These are phyloP conservation scores for Pelmatolapia mariae DNA, from an alignment of 2,113 vertebrate genomes.

Conservation along the genomic window DNA sequence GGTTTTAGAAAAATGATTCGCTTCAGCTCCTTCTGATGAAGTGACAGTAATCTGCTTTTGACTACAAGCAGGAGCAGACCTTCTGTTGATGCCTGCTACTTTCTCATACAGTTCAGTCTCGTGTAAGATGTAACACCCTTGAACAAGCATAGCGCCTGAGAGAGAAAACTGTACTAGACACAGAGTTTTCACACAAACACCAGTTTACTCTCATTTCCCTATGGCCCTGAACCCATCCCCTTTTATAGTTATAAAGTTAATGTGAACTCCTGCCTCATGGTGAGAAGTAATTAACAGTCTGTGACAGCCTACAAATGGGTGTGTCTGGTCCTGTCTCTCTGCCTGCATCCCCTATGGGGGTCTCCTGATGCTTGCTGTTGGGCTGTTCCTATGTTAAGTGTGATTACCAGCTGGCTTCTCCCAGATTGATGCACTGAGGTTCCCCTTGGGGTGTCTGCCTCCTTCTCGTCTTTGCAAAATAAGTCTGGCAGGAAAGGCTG, in stretches of 20 bases:
- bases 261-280: constrained; percentile 48
- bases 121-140: constrained; percentile 10
- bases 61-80: constrained; percentile 19
- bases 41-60: constrained; percentile 55
- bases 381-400: constrained; percentile 43
- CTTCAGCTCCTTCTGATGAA: constrained; percentile 50
- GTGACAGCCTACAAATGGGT: constrained; percentile 23
- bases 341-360: constrained; percentile 3
- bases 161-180: neutral
- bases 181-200: neutral
- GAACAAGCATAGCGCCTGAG: neutral
- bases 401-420: constrained; percentile 64
- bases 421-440: constrained; percentile 41
- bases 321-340: constrained; percentile 32
- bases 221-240: neutral
- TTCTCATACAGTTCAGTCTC: neutral
- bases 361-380: constrained; percentile 17
- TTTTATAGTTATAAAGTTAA: constrained; percentile 45
- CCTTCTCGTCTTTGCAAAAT: constrained; percentile 46
- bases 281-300: constrained; percentile 60
- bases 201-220: neutral
- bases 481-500: constrained; percentile 55
- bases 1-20: constrained; percentile 43
- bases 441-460: constrained; percentile 39
- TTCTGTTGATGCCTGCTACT: constrained; percentile 10